These are phyloP conservation scores for Archilochus colubris DNA, from an alignment of 2,113 vertebrate species.

Conservation along the genomic window DNA sequence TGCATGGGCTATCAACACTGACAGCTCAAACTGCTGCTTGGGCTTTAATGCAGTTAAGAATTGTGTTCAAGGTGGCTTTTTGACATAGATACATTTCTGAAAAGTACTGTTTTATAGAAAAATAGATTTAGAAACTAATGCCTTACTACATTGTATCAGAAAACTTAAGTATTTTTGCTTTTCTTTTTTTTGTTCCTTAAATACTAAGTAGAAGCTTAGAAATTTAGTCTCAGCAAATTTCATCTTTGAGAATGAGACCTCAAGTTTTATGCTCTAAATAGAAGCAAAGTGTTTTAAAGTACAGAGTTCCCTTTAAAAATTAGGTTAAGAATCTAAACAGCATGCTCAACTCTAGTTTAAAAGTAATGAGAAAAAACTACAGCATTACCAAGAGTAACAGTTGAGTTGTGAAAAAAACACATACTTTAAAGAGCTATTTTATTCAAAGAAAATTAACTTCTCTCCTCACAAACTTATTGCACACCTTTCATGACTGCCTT, in stretches of 20 bases:
- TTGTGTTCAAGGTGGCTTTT: background rate
- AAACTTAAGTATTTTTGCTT: background rate
- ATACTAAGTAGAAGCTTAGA: background rate
- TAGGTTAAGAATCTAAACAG: background rate
- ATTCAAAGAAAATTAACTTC: slow-evolving; percentile 20
- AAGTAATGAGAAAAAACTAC: background rate
- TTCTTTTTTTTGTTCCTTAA: background rate
- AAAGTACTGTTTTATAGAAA: background rate
- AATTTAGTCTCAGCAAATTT: background rate
- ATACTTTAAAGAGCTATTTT: slow-evolving; percentile 15
- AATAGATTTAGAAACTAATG: background rate
- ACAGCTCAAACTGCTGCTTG: background rate
- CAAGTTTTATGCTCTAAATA: background rate
- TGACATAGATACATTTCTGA: background rate
- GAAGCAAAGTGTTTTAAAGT: background rate
- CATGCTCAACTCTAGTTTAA: background rate
- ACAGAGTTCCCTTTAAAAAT: background rate
- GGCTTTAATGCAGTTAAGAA: background rate
- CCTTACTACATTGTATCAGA: background rate
- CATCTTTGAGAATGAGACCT: background rate
- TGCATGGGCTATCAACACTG: background rate
- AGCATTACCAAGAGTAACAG: background rate
- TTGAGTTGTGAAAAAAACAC: background rate
- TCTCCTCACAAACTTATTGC: background rate
- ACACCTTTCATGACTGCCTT: slow-evolving; percentile 25